Evolutionary conservation across 2,797 vertebrate species (phyloP), one percentile per base, ranked within the genome.

Genomic region (Hoplostethus atlanticus): DNA sequence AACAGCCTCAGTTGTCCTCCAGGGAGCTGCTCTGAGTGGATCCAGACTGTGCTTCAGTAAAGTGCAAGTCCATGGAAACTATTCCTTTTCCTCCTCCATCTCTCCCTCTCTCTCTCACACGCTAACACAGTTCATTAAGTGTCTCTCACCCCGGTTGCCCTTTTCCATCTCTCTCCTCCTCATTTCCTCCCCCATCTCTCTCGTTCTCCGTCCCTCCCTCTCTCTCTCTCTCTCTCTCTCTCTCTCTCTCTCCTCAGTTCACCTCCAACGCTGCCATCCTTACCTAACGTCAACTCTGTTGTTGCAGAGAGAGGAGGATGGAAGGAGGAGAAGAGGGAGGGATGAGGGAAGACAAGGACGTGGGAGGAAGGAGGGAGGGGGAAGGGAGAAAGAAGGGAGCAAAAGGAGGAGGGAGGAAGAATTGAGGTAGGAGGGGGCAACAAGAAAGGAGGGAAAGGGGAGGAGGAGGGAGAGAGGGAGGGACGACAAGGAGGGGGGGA

Each of bases 1-100:
- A 83, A 76, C 76, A 87, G 82, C 58, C 78, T 69, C 67, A 87
- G 82, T 88, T 84, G 70, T 83, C 80, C 92, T 87, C 89, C 21
- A 38, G 87, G 83, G 89, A 90, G 71, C 53, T 8, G 61, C 78
- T 83, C 66, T 85, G 84, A 91, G 87, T 84, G 71, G 79, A 91
- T 90, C 76, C 89, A 93, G 90, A 87, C 90, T 73, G 85, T 36
- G 79, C 64, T 81, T 40, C 85, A 79, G 80, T 80, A 83, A 81
- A 81, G 72, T 74, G 79, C 58, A 11, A 64, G 57, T 36, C n/a
- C 30, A 16, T 88, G 86, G 87, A 89, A 91, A 90, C 63, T 81
- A 85, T 87, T 87, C 84, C 68, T 77, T 44, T 83, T 51, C 55
- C 78, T 76, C 60, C 65, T 68, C 71, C 68, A 62, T 63, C 52